Evolutionary conservation across 2,888 invertebrate species (phyloP), one percentile per base, ranked within the genome.

Genomic region (Corythucha ciliata): DNA sequence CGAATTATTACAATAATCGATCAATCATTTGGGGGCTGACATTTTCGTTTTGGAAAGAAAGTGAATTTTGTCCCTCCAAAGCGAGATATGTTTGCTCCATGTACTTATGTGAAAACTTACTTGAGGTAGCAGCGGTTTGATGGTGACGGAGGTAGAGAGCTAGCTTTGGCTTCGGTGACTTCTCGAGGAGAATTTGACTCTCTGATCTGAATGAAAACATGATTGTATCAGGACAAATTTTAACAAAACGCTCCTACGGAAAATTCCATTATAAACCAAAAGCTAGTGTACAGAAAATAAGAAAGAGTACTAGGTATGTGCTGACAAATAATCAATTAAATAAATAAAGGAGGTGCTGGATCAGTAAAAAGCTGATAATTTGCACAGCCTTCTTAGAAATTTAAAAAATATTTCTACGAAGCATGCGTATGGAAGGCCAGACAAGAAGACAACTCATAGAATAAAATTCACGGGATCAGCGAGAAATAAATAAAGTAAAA

Each of bases 101-200:
- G n/a, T n/a, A n/a, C n/a, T n/a, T n/a, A n/a, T n/a, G n/a, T n/a
- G n/a, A n/a, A n/a, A n/a, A n/a, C 36, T 4, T 37, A 51, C 51
- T 39, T 51, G 16, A 51, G 45, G 27, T 45, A 51, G 20, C 39
- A 70, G 41, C 74, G 69, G 61, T 75, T 76, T 6, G 75, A 78
- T 59, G 76, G 78, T 48, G 74, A 78, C 26, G 74, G 79, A 50
- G 74, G 72, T 59, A 74, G 73, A 44, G 75, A 71, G 7, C 69
- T 67, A 59, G 69, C 65, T 59, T 70, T 72, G 21, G 69, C 61
- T 52, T 71, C 72, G 12, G 57, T 60, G 18, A 66, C 64, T 61
- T 71, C 72, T 61, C 68, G 69, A n/a, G 67, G 67, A 2, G 62
- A 55, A n/a, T 67, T 64, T 34, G 66, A 65, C 53, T 71, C 71